These are phyloP conservation scores for Conger conger DNA, from an alignment of 2,113 vertebrate species.

Conservation along the genomic window DNA sequence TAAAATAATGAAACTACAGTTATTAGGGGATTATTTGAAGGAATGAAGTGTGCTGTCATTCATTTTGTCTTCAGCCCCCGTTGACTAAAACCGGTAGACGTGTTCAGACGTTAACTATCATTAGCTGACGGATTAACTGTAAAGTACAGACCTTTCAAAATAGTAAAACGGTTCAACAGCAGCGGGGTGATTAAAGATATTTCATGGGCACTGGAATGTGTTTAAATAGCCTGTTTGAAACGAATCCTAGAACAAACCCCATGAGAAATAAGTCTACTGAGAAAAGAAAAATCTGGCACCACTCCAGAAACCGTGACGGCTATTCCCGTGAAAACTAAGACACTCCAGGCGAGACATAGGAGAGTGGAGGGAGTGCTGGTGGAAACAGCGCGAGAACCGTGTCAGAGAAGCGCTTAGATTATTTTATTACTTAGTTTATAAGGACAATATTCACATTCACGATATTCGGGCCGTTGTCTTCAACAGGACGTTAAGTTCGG, in stretches of 20 bases:
- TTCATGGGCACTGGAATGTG: background rate
- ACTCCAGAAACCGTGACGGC: constrained; percentile 6
- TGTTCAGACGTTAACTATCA: background rate
- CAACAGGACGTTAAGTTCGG: background rate
- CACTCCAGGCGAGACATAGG: background rate
- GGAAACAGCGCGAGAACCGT: background rate
- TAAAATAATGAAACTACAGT: background rate
- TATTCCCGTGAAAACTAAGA: background rate
- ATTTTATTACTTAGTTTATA: background rate
- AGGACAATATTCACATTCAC: background rate
- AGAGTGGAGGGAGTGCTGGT: background rate
- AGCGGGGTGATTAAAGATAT: background rate
- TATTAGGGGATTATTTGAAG: background rate
- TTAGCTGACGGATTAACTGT: background rate
- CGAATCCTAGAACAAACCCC: background rate
- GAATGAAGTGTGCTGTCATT: constrained; percentile 3
- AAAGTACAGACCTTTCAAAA: background rate
- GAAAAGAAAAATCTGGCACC: background rate
- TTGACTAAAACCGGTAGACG: background rate
- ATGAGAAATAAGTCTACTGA: background rate
- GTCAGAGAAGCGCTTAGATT: background rate
- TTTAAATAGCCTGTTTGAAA: background rate
- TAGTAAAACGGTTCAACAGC: background rate
- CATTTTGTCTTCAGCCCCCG: background rate
- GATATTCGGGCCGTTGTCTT: background rate